These are phyloP conservation scores for Eutolmus rufibarbis DNA, from an alignment of 2,888 invertebrate species.

Conservation along the genomic window DNA sequence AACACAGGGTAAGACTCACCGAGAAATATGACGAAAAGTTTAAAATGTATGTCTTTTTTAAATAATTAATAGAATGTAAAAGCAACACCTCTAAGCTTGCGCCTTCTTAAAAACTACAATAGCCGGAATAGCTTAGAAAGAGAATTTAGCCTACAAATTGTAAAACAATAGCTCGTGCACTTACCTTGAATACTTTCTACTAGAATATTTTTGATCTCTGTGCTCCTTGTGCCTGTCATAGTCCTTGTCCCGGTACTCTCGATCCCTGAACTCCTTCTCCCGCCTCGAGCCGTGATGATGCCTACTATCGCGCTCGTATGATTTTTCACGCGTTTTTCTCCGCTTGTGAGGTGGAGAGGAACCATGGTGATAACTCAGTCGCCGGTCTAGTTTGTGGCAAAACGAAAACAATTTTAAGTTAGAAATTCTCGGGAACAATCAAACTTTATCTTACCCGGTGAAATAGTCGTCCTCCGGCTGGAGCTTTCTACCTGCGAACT, in stretches of 20 bases:
- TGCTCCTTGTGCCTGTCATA: constrained; percentile 56
- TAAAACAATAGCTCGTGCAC: not conserved
- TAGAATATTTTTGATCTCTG: constrained; percentile 55
- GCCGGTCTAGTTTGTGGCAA: constrained; percentile 52
- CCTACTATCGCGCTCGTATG: constrained; percentile 47
- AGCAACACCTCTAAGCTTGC: too few relatives aligned
- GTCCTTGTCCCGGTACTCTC: constrained; percentile 39
- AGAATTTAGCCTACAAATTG: not conserved
- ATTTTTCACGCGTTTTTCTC: constrained; percentile 55
- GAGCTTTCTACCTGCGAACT: constrained; percentile 28
- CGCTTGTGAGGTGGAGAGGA: constrained; percentile 59
- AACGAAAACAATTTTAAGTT: constrained; percentile 2
- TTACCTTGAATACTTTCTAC: constrained; percentile 56
- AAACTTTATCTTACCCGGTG: constrained; percentile 55
- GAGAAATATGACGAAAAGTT: not conserved
- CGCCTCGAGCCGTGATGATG: constrained; percentile 41
- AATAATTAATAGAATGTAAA: not conserved
- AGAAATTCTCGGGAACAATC: not conserved
- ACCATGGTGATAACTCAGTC: constrained; percentile 57
- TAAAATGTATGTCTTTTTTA: not conserved
- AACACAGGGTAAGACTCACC: not conserved
- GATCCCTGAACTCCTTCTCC: constrained; percentile 45
- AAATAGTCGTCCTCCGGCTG: constrained; percentile 48
- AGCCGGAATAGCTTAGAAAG: not conserved
- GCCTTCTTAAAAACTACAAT: not conserved